Evolutionary conservation across 2,797 vertebrate genomes (phyloP), one percentile per base, ranked within the genome.

Genomic region (Carapus acus): DNA sequence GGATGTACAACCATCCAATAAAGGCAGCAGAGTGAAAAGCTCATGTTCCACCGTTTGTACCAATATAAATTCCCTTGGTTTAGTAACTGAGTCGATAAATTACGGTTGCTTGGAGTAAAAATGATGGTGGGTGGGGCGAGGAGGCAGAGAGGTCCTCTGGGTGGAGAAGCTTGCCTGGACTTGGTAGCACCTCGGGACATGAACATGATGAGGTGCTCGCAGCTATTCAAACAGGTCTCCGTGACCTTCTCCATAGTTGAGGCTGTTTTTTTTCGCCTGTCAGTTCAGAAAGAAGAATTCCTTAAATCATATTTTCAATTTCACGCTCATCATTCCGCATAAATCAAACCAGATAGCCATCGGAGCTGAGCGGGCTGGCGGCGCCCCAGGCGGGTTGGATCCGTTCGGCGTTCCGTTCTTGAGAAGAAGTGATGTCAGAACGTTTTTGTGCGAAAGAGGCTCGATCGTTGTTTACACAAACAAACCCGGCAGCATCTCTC

Each of bases 141-240:
- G 46, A 65, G 15, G 12, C 24, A 21, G 43, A 23, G 34, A 15
- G 1, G 23, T 36, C 46, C 53, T 52, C 11, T 49, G 0, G 13
- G 33, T 18, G 1, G 8, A 17, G 6, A 16, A 49, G 37, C 80
- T n/a, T 73, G 74, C 29, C 74, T 45, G 53, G 54, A 67, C 74
- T 53, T 24, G 65, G 1, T n/a, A 27, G 0, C 34, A 37, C 67
- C 15, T 2, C 2, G 44, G 66, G 69, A 50, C 55, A 58, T 40
- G 19, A 33, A 33, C 31, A 33, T 33, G 31, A 33, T 4, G 31
- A 11, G 31, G 21, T 24, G 41, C 54, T 48, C 18, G 17, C 40
- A 14, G 4, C 21, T 15, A 15, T 29, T 45, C 41, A 11, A 27
- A 4, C 54, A 43, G 20, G 45, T 62, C 48, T 41, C 15, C 16